phyloP scores from a whole-genome alignment of 2,888 invertebrate genomes.

The Xanthia icteritia region DNA sequence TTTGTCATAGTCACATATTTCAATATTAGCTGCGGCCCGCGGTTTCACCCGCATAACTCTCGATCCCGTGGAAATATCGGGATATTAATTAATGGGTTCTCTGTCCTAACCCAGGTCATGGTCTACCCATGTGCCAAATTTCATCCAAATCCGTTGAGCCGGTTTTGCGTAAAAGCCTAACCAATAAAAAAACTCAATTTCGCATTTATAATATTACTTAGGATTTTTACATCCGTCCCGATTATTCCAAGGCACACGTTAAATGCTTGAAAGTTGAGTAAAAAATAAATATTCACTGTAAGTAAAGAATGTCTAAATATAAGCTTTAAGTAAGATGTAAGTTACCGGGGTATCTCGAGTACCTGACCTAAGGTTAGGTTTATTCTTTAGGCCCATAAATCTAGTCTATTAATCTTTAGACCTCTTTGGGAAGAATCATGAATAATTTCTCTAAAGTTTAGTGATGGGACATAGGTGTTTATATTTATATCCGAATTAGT shows the following conservation, averaged over 20 bases:
- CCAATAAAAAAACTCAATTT: too few species aligned
- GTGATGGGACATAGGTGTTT: not conserved
- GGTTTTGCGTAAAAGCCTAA: too few species aligned
- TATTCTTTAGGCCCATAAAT: slow-evolving; percentile 39
- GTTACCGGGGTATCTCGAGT: slow-evolving; percentile 14
- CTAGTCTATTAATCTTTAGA: slow-evolving; percentile 28
- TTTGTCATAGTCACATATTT: too few species aligned
- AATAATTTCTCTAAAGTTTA: slow-evolving; percentile 5
- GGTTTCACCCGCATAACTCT: too few species aligned
- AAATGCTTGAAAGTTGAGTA: not conserved
- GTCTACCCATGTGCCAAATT: too few species aligned
- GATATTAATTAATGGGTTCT: too few species aligned
- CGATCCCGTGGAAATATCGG: too few species aligned
- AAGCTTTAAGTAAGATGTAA: slow-evolving; percentile 2
- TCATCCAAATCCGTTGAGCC: too few species aligned
- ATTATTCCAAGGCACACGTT: not conserved
- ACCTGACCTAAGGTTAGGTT: slow-evolving; percentile 15
- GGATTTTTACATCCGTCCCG: not conserved
- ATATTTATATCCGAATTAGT: not conserved
- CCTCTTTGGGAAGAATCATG: slow-evolving; percentile 14
- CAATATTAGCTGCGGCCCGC: too few species aligned
- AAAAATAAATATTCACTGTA: slow-evolving; percentile 9
- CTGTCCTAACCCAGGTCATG: too few species aligned
- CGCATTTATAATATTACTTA: too few species aligned
- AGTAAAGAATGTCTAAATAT: slow-evolving; percentile 19